A percentile compares a stretch with the other conserved stretches of the same genome.
Conservation (phyloP, 2,888 invertebrate genomes). For the Pristionchus mayeri region DNA sequence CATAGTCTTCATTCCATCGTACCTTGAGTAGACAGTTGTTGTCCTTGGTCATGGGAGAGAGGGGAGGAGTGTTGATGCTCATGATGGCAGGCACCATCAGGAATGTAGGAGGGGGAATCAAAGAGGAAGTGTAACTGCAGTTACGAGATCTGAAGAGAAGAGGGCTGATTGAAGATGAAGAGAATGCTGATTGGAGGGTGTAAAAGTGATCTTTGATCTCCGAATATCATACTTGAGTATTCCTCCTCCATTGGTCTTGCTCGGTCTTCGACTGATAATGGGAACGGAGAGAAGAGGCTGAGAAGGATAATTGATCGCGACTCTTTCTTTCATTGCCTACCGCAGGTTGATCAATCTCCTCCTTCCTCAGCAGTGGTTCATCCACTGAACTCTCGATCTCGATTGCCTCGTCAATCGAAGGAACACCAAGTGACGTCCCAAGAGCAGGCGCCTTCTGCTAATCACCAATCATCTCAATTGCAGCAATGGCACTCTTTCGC, state of each 20-base stretch:
- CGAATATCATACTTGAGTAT: constrained; percentile 15
- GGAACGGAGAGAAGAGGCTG: constrained; percentile 41
- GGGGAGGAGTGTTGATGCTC: constrained; percentile 64
- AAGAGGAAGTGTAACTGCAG: not conserved
- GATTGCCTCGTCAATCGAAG: not conserved
- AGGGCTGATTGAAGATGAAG: too few species aligned
- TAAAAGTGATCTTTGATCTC: too few species aligned
- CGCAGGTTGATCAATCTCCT: not conserved
- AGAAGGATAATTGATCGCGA: not conserved
- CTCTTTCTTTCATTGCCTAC: not conserved
- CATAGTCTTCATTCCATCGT: too few species aligned
- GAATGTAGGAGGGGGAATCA: constrained; percentile 66
- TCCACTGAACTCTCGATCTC: constrained; percentile 39
- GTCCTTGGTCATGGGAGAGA: constrained; percentile 53
- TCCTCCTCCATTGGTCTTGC: constrained; percentile 42
- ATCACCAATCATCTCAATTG: too few species aligned
- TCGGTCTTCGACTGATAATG: constrained; percentile 24
- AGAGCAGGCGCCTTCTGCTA: not conserved
- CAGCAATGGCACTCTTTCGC: too few species aligned
- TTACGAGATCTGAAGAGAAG: not conserved
- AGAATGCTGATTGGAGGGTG: too few species aligned
- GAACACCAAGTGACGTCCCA: not conserved
- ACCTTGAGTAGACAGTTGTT: constrained; percentile 23
- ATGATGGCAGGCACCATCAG: constrained; percentile 68
- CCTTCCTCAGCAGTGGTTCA: constrained; percentile 40